Percentiles rank a stretch among this genome's conserved stretches.
phyloP scores from a whole-genome alignment of 2,888 invertebrate species.

The Melipona bicolor region DNA sequence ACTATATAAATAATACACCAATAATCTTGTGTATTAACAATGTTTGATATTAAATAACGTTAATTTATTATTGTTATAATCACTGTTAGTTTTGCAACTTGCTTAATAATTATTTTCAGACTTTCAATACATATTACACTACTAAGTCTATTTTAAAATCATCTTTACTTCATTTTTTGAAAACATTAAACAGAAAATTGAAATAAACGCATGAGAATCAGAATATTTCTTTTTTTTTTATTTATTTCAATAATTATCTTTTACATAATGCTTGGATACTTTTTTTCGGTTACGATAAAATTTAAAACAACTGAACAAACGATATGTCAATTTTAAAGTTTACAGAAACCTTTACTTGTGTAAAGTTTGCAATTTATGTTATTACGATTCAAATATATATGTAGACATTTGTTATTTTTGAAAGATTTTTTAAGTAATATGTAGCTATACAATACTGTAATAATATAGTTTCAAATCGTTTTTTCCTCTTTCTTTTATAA shows the following conservation, averaged over 20 bases:
- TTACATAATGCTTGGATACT: neutral
- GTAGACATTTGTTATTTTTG: neutral
- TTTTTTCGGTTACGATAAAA: neutral
- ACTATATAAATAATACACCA: constrained; percentile 42
- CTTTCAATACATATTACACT: constrained; percentile 25
- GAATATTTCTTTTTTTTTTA: neutral
- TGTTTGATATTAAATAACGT: constrained; percentile 22
- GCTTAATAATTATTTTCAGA: constrained; percentile 44
- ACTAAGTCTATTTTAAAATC: constrained; percentile 12
- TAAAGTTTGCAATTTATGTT: neutral
- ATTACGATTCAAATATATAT: neutral
- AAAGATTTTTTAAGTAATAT: neutral
- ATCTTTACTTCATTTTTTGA: neutral
- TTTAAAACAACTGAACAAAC: neutral
- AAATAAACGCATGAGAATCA: neutral
- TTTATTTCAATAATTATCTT: neutral
- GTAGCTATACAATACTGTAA: neutral
- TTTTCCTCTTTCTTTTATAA: no score
- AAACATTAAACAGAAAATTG: neutral
- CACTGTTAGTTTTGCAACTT: constrained; percentile 29
- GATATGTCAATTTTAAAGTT: neutral
- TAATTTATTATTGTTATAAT: constrained; percentile 20
- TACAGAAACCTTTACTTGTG: neutral
- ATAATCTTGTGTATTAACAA: constrained; percentile 35
- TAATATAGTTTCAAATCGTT: neutral